Evolutionary conservation across 1,140 invertebrate species (phyloP).

Genomic region (Drosophila miranda): DNA sequence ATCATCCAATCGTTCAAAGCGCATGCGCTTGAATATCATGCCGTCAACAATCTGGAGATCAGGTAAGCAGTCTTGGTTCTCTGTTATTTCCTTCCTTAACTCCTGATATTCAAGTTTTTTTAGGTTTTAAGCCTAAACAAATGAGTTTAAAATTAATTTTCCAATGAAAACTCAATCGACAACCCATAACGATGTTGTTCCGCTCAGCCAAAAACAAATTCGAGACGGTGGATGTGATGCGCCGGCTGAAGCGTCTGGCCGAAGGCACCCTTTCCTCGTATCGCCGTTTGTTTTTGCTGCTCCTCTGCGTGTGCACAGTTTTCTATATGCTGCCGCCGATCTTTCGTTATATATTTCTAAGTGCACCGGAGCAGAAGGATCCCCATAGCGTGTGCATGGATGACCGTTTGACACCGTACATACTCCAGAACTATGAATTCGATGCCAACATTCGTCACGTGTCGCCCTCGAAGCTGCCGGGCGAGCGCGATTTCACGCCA

Average conservation of each 20-base stretch:
- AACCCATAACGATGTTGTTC: conserved; percentile 67
- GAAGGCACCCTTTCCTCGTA: conserved; percentile 87
- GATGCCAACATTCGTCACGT: conserved; percentile 87
- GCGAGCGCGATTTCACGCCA: conserved; percentile 86
- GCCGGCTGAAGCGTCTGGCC: conserved; percentile 84
- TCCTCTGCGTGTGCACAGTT: conserved; percentile 85
- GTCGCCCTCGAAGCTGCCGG: conserved; percentile 78
- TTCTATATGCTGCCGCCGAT: conserved; percentile 87
- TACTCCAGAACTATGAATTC: conserved; percentile 85
- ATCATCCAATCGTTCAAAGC: no score
- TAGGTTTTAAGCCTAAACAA: neutral
- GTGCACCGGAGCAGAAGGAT: conserved; percentile 81
- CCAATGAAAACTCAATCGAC: conserved; percentile 45
- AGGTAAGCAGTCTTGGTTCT: no score
- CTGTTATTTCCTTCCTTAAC: no score
- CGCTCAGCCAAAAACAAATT: conserved; percentile 81
- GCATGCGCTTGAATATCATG: no score
- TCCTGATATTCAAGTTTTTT: no score
- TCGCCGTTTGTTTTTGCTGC: conserved; percentile 86
- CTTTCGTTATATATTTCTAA: conserved; percentile 85
- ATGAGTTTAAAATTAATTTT: conserved; percentile 23
- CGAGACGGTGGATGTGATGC: conserved; percentile 83
- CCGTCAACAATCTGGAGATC: no score
- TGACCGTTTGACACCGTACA: conserved; percentile 85
- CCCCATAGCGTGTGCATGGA: conserved; percentile 86